Evolutionary conservation across 2,888 invertebrate species (phyloP).

Genomic region (Aricia artaxerxes): DNA sequence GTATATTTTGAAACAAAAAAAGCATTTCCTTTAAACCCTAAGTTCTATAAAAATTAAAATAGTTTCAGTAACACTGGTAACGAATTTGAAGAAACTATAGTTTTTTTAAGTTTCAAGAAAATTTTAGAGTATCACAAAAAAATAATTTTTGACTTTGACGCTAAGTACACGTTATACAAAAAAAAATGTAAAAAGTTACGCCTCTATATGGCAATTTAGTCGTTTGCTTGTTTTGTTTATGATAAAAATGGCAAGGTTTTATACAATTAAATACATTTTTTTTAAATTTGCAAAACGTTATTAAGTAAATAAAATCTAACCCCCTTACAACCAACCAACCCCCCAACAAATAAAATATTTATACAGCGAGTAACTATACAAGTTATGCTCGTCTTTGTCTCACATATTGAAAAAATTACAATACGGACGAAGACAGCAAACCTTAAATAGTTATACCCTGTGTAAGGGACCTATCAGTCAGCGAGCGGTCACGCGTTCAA

Average conservation of each 20-base stretch:
- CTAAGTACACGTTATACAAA: not conserved
- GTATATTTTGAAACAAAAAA: not conserved
- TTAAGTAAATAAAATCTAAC: not conserved
- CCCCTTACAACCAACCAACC: too few relatives aligned
- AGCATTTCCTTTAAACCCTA: not conserved
- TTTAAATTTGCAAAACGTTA: not conserved
- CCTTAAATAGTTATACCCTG: too few relatives aligned
- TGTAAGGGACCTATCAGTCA: too few relatives aligned
- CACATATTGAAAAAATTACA: too few relatives aligned
- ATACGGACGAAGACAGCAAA: too few relatives aligned
- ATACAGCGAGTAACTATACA: too few relatives aligned
- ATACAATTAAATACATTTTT: not conserved
- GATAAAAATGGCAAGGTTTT: slow-evolving; percentile 7
- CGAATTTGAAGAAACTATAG: not conserved
- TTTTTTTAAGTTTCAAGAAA: not conserved
- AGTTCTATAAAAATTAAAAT: not conserved
- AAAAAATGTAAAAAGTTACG: not conserved
- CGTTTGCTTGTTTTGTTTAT: not conserved
- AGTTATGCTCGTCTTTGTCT: too few relatives aligned
- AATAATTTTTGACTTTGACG: not conserved
- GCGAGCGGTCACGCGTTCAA: too few relatives aligned
- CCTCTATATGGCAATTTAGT: not conserved
- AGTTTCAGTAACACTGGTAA: not conserved
- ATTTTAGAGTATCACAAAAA: not conserved
- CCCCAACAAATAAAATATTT: too few relatives aligned